Percentiles rank a stretch among this genome's conserved stretches.
These are phyloP conservation scores for Patella depressa DNA, from an alignment of 2,888 invertebrate species.

Conservation along the genomic window DNA sequence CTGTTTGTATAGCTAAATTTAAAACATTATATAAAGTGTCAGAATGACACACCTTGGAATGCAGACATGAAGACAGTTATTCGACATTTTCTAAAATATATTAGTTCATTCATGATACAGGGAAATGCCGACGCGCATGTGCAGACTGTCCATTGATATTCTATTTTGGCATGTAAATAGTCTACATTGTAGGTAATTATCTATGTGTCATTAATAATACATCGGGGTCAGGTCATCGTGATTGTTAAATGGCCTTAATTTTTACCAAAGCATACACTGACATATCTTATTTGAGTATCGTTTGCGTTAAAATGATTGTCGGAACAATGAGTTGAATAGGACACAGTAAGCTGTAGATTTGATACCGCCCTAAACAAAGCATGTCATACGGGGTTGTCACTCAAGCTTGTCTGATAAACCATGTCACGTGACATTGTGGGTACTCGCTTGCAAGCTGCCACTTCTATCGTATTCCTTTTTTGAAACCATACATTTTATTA, in stretches of 20 bases:
- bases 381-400: constrained; percentile 11
- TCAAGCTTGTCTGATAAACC: constrained; percentile 3
- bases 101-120: constrained; percentile 4
- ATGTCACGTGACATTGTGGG: constrained; percentile 6
- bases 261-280: too few species aligned
- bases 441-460: not conserved
- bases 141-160: constrained; percentile 9
- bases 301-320: not conserved
- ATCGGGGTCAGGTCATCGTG: too few species aligned
- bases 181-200: not conserved
- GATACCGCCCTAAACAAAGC: constrained; percentile 13
- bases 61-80: not conserved
- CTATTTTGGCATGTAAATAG: not conserved
- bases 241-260: too few species aligned
- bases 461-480: too few species aligned
- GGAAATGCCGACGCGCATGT: constrained; percentile 12
- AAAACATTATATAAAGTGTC: too few species aligned
- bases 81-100: not conserved
- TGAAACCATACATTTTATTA: too few species aligned
- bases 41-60: too few species aligned
- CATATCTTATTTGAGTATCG: constrained; percentile 1
- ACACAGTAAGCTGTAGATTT: constrained; percentile 7
- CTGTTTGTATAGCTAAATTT: too few species aligned
- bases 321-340: constrained; percentile 5
- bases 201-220: too few species aligned